Evolutionary conservation across 2,113 vertebrate species (phyloP).

Genomic region (Protobothrops flavoviridis): DNA sequence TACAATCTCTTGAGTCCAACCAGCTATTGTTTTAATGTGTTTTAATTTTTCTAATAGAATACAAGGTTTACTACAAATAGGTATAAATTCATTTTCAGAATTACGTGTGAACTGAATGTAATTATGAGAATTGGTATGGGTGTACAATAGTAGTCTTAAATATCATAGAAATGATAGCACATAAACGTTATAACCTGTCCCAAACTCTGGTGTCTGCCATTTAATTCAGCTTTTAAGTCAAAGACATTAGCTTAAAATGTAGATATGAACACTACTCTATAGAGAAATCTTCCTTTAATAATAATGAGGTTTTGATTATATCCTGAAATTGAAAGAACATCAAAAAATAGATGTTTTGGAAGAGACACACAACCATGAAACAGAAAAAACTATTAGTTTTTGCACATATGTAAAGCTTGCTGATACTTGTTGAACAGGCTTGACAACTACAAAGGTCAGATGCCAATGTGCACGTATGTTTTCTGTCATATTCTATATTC

Average conservation of each 20-base stretch:
- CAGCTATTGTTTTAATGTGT: background rate
- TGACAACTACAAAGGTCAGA: constrained; percentile 6
- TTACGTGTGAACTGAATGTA: background rate
- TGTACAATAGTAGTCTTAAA: background rate
- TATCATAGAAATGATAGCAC: background rate
- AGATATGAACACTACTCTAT: background rate
- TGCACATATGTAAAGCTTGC: background rate
- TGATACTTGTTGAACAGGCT: background rate
- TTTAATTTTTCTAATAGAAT: background rate
- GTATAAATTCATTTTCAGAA: background rate
- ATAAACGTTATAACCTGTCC: background rate
- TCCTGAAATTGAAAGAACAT: background rate
- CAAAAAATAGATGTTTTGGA: background rate
- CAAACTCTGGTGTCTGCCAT: background rate
- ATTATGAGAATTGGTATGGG: background rate
- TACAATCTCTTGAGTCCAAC: background rate
- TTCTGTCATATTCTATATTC: background rate
- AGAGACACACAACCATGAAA: rapidly evolving
- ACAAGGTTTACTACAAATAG: background rate
- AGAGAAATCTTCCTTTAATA: background rate
- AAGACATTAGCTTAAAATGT: background rate
- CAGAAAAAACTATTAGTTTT: rapidly evolving
- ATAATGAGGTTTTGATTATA: background rate
- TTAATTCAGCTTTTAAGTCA: background rate
- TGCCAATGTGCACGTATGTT: background rate